Evolutionary conservation across 1,140 invertebrate species (phyloP), one percentile per base, ranked within the genome.

Genomic region (Stegodyphus dumicola): DNA sequence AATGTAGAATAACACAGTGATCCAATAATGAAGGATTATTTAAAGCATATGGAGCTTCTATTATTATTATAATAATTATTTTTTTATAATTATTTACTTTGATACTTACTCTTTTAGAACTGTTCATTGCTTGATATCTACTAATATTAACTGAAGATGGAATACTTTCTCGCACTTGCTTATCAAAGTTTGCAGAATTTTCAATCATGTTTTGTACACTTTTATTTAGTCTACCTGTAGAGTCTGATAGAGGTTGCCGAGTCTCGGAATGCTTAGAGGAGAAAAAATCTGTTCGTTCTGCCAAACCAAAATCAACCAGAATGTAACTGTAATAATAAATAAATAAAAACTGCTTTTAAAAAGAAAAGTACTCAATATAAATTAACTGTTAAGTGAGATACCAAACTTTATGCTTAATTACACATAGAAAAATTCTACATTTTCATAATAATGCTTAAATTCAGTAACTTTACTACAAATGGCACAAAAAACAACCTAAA

Each of bases 271-370:
- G 60, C 48, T 70, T 84, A 5, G 64, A 85, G 78, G 53, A 70
- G n/a, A 67, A 66, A 13, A 79, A 18, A 7, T 74, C 71, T 60
- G 74, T 60, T 56, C 83, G 67, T 81, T 91, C 95, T 15, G 96
- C 95, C 54, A 97, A 92, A 6, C 96, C 96, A 93, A 98, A 98
- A 91, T 98, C 96, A 33, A 97, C 95, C 67, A 98, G 90, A 11
- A 60, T 84, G 7, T 84, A 84, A 48, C 80, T 84, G n/a, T 5
- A 84, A 73, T 2, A 48, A 54, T 15, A 67, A 67, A 17, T 67
- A 67, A 67, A 60, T 60, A 10, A 60, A 10, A 48, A 3, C 69
- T 11, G 9, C 11, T 49, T 49, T 9, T 33, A 15, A 60, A 10
- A 60, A 33, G 33, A 3, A 33, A 33, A 33, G 33, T 33, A 33